A percentile compares a stretch with the other conserved stretches of the same genome.
These are phyloP conservation scores for Tympanuchus pallidicinctus DNA, from an alignment of 2,113 vertebrate genomes.

Conservation along the genomic window DNA sequence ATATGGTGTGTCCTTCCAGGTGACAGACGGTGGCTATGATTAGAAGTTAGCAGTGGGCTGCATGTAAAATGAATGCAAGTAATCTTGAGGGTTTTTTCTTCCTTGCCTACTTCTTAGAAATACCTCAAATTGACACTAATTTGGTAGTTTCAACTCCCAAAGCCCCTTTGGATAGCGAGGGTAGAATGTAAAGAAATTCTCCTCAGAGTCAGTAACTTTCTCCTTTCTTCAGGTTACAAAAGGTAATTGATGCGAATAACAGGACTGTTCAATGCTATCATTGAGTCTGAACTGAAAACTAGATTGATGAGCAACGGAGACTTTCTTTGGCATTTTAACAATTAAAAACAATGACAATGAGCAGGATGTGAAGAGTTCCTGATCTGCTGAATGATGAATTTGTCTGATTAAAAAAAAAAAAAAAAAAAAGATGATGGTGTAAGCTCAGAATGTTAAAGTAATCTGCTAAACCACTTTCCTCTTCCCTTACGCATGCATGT, in stretches of 20 bases:
- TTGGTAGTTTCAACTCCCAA: conserved; percentile 64
- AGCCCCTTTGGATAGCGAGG: conserved; percentile 30
- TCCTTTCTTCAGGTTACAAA: conserved; percentile 58
- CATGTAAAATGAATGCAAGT: conserved; percentile 42
- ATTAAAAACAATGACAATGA: background rate
- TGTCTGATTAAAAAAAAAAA: background rate
- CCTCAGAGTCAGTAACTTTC: conserved; percentile 58
- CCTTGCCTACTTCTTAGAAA: conserved; percentile 48
- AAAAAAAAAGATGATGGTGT: background rate
- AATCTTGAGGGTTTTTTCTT: conserved; percentile 3
- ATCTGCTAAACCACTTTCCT: background rate
- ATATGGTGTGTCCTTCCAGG: background rate
- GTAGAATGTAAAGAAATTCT: conserved; percentile 55
- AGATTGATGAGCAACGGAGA: background rate
- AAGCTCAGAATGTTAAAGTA: background rate
- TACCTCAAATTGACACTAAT: conserved; percentile 71
- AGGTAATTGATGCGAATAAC: conserved; percentile 49
- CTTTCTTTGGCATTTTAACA: background rate
- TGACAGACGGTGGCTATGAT: conserved; percentile 35
- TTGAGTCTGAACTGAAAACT: conserved; percentile 27
- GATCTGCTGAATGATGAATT: background rate
- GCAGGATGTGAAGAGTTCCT: background rate
- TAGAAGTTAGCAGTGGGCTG: conserved; percentile 34
- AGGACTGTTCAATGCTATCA: background rate
- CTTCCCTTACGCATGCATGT: background rate